phyloP scores from a whole-genome alignment of 1,140 invertebrate genomes.

The Copidosoma floridanum region DNA sequence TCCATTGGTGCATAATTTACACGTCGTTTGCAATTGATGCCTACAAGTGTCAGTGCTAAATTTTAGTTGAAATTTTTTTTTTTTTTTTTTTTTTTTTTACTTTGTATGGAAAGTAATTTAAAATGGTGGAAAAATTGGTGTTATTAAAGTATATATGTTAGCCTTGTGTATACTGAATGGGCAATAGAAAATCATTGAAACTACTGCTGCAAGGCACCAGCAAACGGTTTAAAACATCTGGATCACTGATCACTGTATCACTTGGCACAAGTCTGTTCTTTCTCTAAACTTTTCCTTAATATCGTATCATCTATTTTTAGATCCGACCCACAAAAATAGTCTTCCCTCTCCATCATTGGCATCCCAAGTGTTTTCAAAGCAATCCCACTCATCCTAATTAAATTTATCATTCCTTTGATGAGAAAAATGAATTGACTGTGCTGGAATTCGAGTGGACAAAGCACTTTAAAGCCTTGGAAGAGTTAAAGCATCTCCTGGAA shows the following conservation, averaged over 20 bases:
- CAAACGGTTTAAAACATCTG: constrained; percentile 3
- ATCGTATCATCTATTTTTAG: constrained; percentile 18
- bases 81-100: too few species aligned
- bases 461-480: constrained; percentile 14
- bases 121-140: constrained; percentile 14
- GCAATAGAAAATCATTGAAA: constrained; percentile 9
- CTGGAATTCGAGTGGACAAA: constrained; percentile 6
- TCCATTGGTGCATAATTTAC: constrained; percentile 12
- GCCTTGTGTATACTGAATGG: constrained; percentile 14
- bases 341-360: not conserved
- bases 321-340: not conserved
- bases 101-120: not conserved
- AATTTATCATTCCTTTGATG: constrained; percentile 24
- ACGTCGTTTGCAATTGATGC: too few species aligned
- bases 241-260: constrained; percentile 6
- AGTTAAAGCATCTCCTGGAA: constrained; percentile 15
- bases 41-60: too few species aligned
- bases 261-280: constrained; percentile 18
- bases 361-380: not conserved
- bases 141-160: constrained; percentile 4
- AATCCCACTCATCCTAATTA: constrained; percentile 7
- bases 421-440: constrained; percentile 20
- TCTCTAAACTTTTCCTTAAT: not conserved
- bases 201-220: constrained; percentile 9
- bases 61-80: too few species aligned